Percentiles rank a stretch among this genome's conserved stretches.
Evolutionary conservation across 2,888 invertebrate species (phyloP).

Genomic region (Galerucella nymphaeae): DNA sequence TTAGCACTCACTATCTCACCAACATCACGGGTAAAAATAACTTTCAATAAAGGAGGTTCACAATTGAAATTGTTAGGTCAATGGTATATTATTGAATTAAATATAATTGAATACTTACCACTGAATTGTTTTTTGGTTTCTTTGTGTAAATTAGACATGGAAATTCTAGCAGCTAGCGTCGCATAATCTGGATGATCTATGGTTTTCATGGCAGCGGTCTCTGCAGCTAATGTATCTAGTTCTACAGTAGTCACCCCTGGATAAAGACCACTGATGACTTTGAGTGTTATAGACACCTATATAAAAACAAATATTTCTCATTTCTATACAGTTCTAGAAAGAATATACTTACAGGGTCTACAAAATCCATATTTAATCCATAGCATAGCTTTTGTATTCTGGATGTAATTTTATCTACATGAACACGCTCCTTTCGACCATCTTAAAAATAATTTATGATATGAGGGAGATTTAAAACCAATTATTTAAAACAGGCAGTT

Average conservation of each 20-base stretch:
- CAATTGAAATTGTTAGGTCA: too few species aligned
- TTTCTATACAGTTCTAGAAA: too few species aligned
- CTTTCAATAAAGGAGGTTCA: too few species aligned
- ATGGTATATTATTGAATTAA: too few species aligned
- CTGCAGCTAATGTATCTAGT: conserved; percentile 96
- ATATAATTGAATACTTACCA: conserved; percentile 67
- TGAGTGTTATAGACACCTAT: conserved; percentile 76
- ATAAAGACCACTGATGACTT: conserved; percentile 95
- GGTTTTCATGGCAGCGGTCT: conserved; percentile 98
- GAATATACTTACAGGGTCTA: conserved; percentile 85
- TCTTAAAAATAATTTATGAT: conserved; percentile 67
- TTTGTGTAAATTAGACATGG: conserved; percentile 97
- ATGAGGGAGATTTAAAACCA: neutral
- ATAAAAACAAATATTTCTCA: neutral
- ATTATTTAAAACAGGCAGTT: too few species aligned
- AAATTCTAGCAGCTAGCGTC: conserved; percentile 83
- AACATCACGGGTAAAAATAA: too few species aligned
- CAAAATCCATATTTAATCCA: conserved; percentile 94
- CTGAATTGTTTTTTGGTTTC: conserved; percentile 96
- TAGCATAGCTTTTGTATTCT: conserved; percentile 95
- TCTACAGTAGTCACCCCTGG: conserved; percentile 97
- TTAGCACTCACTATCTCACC: too few species aligned
- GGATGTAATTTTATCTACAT: conserved; percentile 98
- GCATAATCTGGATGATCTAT: conserved; percentile 98
- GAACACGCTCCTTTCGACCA: conserved; percentile 91